phyloP scores from a whole-genome alignment of 2,888 invertebrate genomes.

The Ceriagrion tenellum region DNA sequence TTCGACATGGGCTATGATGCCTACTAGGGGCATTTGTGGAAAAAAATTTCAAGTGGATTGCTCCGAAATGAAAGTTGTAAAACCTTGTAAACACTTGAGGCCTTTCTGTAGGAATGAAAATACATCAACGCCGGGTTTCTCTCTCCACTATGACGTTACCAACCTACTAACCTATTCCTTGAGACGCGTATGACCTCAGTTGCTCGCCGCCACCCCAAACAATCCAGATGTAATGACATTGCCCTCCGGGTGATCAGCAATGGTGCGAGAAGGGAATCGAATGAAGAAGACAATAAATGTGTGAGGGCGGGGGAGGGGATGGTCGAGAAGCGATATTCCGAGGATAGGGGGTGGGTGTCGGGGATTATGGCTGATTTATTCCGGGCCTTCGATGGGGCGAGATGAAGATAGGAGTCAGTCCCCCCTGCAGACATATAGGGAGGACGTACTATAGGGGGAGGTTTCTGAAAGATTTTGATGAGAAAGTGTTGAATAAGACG shows the following conservation, averaged over 20 bases:
- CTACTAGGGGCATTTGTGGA: no score
- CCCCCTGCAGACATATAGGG: not conserved
- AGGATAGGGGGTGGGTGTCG: not conserved
- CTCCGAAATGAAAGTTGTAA: no score
- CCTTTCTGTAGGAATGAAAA: no score
- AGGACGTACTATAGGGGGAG: conserved; percentile 14
- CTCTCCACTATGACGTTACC: no score
- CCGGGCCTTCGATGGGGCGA: conserved; percentile 36
- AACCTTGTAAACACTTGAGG: no score
- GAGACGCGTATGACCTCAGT: no score
- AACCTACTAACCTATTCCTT: no score
- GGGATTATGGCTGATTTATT: conserved; percentile 65
- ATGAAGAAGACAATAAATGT: not conserved
- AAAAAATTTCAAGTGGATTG: no score
- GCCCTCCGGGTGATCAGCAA: not conserved
- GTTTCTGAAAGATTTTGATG: conserved; percentile 34
- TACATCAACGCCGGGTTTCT: no score
- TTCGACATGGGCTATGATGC: no score
- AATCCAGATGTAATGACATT: conserved; percentile 23
- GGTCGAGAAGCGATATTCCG: not conserved
- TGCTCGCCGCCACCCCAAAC: no score
- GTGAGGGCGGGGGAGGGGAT: not conserved
- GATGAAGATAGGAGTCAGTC: conserved; percentile 34
- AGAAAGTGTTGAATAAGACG: conserved; percentile 48
- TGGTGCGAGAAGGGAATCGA: not conserved